These are phyloP conservation scores for Trisateles emortualis DNA, from an alignment of 2,888 invertebrate species.

Conservation along the genomic window DNA sequence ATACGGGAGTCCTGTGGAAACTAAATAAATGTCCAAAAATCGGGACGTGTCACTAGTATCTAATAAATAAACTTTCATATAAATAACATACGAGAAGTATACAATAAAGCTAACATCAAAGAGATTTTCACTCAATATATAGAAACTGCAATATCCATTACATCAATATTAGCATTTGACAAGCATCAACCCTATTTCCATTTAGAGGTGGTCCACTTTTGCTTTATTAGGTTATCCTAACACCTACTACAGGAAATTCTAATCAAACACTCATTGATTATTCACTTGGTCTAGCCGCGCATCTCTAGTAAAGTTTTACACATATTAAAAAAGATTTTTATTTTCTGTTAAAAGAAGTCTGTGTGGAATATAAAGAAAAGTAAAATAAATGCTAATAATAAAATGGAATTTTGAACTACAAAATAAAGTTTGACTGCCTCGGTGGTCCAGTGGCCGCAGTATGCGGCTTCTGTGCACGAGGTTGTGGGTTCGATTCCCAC, in stretches of 20 bases:
- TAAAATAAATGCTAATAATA: too few species aligned
- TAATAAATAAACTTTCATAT: neutral
- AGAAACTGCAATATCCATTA: constrained; percentile 24
- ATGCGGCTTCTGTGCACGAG: too few species aligned
- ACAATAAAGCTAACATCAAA: constrained; percentile 8
- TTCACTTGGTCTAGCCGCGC: constrained; percentile 22
- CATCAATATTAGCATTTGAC: constrained; percentile 16
- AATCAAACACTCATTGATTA: constrained; percentile 43
- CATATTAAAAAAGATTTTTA: neutral
- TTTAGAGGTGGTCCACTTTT: constrained; percentile 34
- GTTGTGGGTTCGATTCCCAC: too few species aligned
- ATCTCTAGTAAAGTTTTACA: constrained; percentile 7
- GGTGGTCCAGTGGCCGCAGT: too few species aligned
- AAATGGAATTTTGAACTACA: too few species aligned
- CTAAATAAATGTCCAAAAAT: too few species aligned
- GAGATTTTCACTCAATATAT: constrained; percentile 23
- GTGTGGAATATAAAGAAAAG: too few species aligned
- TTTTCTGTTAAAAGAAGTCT: too few species aligned
- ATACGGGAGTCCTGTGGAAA: too few species aligned
- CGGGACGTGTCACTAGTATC: neutral
- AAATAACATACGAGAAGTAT: neutral
- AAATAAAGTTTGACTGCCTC: too few species aligned
- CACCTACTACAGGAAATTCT: constrained; percentile 24
- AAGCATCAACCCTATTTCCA: constrained; percentile 31
- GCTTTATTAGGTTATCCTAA: constrained; percentile 36